Conservation (phyloP, 2,113 vertebrate species). For the Rhineura floridana region DNA sequence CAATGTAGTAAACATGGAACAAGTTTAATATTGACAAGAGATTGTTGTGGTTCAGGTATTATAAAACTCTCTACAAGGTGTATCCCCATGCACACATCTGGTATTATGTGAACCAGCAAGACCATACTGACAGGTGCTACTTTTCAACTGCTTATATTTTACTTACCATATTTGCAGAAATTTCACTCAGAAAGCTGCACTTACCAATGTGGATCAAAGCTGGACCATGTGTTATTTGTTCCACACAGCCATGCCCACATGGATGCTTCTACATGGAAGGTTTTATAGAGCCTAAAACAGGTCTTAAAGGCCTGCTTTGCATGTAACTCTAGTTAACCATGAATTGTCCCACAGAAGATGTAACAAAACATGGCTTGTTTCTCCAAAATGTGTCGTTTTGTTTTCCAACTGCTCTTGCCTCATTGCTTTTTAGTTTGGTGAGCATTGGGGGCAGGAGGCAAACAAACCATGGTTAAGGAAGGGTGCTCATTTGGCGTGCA, state of each 20-base stretch:
- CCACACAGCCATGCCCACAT: background rate
- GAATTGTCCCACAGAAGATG: too few relatives aligned
- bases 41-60: background rate
- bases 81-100: background rate
- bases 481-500: too few relatives aligned
- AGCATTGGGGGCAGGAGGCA: too few relatives aligned
- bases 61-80: background rate
- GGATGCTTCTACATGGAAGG: background rate
- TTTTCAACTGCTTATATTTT: background rate
- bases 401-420: too few relatives aligned
- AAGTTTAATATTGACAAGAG: conserved; percentile 43
- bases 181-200: background rate
- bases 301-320: conserved; percentile 13
- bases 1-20: conserved; percentile 52
- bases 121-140: background rate
- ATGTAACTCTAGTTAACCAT: too few relatives aligned
- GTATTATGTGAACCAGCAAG: background rate
- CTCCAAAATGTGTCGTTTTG: too few relatives aligned
- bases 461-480: too few relatives aligned
- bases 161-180: background rate
- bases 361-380: too few relatives aligned
- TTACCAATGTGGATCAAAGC: background rate
- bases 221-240: background rate
- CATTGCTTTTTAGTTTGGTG: too few relatives aligned
- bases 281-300: conserved; percentile 33